Conservation (phyloP, 1,140 invertebrate species). For the Oreohelix idahoensis region DNA sequence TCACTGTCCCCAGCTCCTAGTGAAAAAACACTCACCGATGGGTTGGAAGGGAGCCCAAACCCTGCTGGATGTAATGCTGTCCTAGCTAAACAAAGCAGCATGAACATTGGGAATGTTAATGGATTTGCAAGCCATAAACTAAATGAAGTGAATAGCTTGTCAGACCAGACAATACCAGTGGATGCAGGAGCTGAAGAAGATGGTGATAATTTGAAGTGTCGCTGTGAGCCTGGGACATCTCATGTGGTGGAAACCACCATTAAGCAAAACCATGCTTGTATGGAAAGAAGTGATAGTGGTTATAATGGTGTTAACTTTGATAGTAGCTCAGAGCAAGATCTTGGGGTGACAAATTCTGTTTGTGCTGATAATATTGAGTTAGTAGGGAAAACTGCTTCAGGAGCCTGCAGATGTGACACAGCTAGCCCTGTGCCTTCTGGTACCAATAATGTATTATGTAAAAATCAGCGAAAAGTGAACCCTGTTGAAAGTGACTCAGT, state of each 20-base stretch:
- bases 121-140: neutral
- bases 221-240: neutral
- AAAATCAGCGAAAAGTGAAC: neutral
- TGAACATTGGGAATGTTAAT: neutral
- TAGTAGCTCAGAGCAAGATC: neutral
- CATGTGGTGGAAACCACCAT: neutral
- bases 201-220: neutral
- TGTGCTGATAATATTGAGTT: neutral
- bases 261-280: neutral
- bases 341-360: neutral
- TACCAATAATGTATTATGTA: neutral
- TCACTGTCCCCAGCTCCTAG: conserved; percentile 43
- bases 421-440: neutral
- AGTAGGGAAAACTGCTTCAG: neutral
- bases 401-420: neutral
- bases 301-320: neutral
- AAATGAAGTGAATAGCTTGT: neutral
- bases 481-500: neutral
- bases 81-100: neutral
- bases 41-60: neutral
- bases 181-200: neutral
- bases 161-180: neutral
- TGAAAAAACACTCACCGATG: conserved; percentile 45
- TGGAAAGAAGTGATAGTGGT: neutral
- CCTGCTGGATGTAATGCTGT: neutral